These are phyloP conservation scores for Bostrychus sinensis DNA, from an alignment of 2,113 vertebrate species.

Conservation along the genomic window DNA sequence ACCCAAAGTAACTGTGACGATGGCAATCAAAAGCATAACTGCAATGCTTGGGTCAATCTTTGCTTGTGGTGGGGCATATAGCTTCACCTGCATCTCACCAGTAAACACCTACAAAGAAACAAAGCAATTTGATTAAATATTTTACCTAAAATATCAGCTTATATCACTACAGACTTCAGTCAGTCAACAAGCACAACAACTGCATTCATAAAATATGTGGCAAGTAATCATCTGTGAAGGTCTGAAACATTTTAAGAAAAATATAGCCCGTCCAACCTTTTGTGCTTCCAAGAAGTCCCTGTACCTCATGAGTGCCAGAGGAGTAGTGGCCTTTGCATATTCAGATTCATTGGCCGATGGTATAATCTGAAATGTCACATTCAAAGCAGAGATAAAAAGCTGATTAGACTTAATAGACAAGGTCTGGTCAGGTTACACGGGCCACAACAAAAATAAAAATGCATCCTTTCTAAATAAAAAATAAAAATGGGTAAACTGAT, in stretches of 20 bases:
- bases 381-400: background rate
- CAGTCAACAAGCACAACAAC: no score
- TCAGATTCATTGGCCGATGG: slow-evolving; percentile 83
- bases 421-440: background rate
- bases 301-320: slow-evolving; percentile 86
- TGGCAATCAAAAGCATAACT: slow-evolving; percentile 89
- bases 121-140: slow-evolving; percentile 16
- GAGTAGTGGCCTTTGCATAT: slow-evolving; percentile 82
- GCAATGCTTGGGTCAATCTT: slow-evolving; percentile 86
- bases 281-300: slow-evolving; percentile 83
- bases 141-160: background rate
- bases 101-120: slow-evolving; percentile 79
- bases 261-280: slow-evolving; percentile 77
- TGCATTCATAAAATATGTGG: no score
- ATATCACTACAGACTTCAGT: no score
- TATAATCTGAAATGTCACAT: slow-evolving; percentile 72
- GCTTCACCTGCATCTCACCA: slow-evolving; percentile 76
- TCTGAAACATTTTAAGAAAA: slow-evolving; percentile 1
- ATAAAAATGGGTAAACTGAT: background rate
- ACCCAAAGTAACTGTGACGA: slow-evolving; percentile 88
- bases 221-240: no score
- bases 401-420: background rate
- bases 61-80: slow-evolving; percentile 83
- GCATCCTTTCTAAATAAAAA: no score
- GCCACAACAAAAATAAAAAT: background rate